A percentile compares a stretch with the other conserved stretches of the same genome.
phyloP scores from a whole-genome alignment of 1,140 invertebrate species.

The Panagrolaimus sp. region DNA sequence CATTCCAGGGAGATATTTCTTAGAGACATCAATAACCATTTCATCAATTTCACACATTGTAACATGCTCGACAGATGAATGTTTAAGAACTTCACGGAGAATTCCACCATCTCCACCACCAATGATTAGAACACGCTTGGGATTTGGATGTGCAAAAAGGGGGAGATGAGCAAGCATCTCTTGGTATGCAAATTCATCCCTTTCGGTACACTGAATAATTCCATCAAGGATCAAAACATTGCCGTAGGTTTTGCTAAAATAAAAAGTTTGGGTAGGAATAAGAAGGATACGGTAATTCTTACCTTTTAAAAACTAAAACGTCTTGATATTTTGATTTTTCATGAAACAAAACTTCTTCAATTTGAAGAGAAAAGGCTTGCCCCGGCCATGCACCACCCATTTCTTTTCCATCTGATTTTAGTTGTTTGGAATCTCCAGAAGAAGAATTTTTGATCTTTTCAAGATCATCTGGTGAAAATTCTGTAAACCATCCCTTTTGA shows the following conservation, averaged over 20 bases:
- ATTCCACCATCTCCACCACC: constrained; percentile 96
- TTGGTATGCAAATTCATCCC: constrained; percentile 68
- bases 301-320: constrained; percentile 82
- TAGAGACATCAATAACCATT: constrained; percentile 81
- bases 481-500: constrained; percentile 81
- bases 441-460: constrained; percentile 35
- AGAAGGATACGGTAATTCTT: constrained; percentile 51
- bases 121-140: constrained; percentile 82
- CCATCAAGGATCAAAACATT: constrained; percentile 84
- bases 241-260: constrained; percentile 75
- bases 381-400: constrained; percentile 82
- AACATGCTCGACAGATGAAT: constrained; percentile 77
- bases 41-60: constrained; percentile 89
- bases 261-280: constrained; percentile 4
- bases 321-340: constrained; percentile 83
- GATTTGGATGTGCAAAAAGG: constrained; percentile 79
- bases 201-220: constrained; percentile 90
- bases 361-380: constrained; percentile 78
- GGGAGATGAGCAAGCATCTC: constrained; percentile 96
- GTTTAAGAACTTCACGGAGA: constrained; percentile 85
- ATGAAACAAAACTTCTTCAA: constrained; percentile 73
- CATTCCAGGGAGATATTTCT: constrained; percentile 83
- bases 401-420: constrained; percentile 61
- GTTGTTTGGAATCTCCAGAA: constrained; percentile 25
- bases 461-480: constrained; percentile 60